Base-by-base conservation (phyloP, 2,797 vertebrate genomes). In the Xiphophorus birchmanni region DNA sequence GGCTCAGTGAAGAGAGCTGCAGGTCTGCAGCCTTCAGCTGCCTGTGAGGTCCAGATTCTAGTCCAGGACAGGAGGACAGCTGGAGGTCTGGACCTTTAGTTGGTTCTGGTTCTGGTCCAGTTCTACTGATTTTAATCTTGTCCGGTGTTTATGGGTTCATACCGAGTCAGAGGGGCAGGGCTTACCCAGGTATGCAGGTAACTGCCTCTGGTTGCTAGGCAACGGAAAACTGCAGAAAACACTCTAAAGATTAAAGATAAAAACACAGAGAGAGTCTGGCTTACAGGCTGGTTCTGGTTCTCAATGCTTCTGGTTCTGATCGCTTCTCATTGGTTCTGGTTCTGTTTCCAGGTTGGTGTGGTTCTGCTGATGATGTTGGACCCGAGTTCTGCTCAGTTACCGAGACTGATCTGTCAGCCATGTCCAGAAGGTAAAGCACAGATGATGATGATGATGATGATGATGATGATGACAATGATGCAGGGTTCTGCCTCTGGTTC, bases 191-290 rank as follows among this genome's bases (percentile, higher is more conserved):
- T 73, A 77, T 26, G 74, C 10, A 2, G 4, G 58, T 77, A 45
- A 42, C 12, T 45, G 50, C 21, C 7, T 32, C 17, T n/a, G 56
- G 77, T 82, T 85, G 69, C 84, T 74, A 48, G 52, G 84, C 60
- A 37, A 82, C 56, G 40, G 44, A 67, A 32, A 12, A 3, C 3
- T 21, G 48, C 48, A 50, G 48, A 21, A 2, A 32, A 32, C 2
- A 18, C 48, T 50, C 18, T 8, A 50, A 50, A 50, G 48, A 18
- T 21, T 21, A 21, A 18, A 50, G 48, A 50, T 50, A 2, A 50
- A 18, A 50, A 50, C 48, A 50, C 6, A 63, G 13, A 11, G 1
- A 29, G 58, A 15, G 29, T 35, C 63, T 1, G 35, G 23, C 35
- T 37, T 18, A 11, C 13, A 2, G 58, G 13, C 6, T 63, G 58